Percentiles rank a stretch among this genome's conserved stretches.
phyloP scores from a whole-genome alignment of 2,113 vertebrate species.

The Heterocephalus glaber region DNA sequence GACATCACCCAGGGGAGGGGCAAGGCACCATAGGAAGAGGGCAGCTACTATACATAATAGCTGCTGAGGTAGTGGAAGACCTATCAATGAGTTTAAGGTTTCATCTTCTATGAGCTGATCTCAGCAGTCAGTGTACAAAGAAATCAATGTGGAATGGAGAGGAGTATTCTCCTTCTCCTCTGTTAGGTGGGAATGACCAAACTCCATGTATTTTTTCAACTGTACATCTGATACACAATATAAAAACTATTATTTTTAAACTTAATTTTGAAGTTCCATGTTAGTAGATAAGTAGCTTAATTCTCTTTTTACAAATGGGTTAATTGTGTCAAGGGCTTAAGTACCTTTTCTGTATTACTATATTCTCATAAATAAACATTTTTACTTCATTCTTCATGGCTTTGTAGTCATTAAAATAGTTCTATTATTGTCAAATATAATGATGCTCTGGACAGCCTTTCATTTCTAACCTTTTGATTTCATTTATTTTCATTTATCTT shows the following conservation, averaged over 20 bases:
- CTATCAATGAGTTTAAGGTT: background rate
- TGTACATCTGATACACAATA: background rate
- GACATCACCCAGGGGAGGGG: too few relatives aligned
- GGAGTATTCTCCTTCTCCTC: background rate
- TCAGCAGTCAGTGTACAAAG: background rate
- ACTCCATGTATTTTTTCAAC: background rate
- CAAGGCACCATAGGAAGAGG: too few relatives aligned
- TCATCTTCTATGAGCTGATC: background rate
- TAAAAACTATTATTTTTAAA: background rate
- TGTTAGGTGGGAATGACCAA: background rate
- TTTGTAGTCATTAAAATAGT: background rate
- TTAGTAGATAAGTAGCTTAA: background rate
- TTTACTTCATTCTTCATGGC: background rate
- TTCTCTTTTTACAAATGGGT: background rate
- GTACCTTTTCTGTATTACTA: background rate
- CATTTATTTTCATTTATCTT: background rate
- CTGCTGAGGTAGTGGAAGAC: too few relatives aligned
- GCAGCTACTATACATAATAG: too few relatives aligned
- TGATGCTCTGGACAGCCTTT: background rate
- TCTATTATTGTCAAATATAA: background rate
- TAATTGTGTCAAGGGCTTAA: background rate
- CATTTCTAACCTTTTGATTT: background rate
- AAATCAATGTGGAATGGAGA: background rate
- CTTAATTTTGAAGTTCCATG: background rate
- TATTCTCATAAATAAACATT: background rate